Evolutionary conservation across 2,888 invertebrate species (phyloP).

Genomic region (Amaurobius ferox): DNA sequence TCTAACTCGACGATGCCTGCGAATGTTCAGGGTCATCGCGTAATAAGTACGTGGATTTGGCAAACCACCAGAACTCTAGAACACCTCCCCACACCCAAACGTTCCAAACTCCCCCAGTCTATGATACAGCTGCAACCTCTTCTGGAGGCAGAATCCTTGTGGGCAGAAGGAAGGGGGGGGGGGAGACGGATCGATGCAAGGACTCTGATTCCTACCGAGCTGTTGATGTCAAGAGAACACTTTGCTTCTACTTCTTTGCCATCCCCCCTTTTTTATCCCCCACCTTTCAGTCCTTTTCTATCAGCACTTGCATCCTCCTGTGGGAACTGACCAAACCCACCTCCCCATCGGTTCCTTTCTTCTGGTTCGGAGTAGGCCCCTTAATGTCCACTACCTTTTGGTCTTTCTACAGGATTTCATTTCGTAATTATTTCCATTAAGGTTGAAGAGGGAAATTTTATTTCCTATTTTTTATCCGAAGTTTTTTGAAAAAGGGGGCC

Average conservation of each 20-base stretch:
- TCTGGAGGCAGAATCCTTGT: slow-evolving; percentile 43
- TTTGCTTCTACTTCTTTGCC: slow-evolving; percentile 67
- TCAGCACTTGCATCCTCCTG: slow-evolving; percentile 46
- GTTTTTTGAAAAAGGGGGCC: background rate
- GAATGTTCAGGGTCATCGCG: slow-evolving; percentile 70
- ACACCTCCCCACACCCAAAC: slow-evolving; percentile 1
- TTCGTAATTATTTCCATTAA: slow-evolving; percentile 56
- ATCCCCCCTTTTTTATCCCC: slow-evolving; percentile 10
- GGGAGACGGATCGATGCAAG: slow-evolving; percentile 38
- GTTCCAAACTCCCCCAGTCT: slow-evolving; percentile 10
- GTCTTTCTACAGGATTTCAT: slow-evolving; percentile 26
- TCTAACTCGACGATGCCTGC: slow-evolving; percentile 32
- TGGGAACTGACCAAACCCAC: slow-evolving; percentile 39
- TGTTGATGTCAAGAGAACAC: slow-evolving; percentile 71
- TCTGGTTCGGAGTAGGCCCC: slow-evolving; percentile 2
- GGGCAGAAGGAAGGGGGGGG: slow-evolving; percentile 26
- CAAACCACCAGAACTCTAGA: slow-evolving; percentile 56
- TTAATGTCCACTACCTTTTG: slow-evolving; percentile 33
- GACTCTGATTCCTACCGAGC: slow-evolving; percentile 65
- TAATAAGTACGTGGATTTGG: slow-evolving; percentile 71
- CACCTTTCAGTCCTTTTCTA: slow-evolving; percentile 24
- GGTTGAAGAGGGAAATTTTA: slow-evolving; percentile 18
- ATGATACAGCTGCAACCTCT: slow-evolving; percentile 51
- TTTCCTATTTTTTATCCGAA: background rate
- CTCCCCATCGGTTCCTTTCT: background rate